Conservation (phyloP, 2,888 invertebrate species). For the Ctenicera cuprea region DNA sequence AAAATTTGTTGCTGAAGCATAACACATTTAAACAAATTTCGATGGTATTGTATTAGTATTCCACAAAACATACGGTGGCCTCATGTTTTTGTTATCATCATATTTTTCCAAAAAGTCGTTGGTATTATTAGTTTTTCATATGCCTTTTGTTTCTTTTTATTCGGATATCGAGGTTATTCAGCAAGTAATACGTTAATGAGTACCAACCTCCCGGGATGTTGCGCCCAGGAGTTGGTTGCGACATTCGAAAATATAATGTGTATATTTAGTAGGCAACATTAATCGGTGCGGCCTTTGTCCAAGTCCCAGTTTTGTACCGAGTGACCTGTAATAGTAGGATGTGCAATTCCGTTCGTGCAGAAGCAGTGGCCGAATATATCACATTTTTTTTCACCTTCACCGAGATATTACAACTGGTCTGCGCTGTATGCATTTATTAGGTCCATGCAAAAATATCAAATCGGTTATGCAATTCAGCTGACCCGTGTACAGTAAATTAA, state of each 20-base stretch:
- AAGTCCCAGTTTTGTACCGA: conserved; percentile 36
- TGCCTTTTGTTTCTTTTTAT: neutral
- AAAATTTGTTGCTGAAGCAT: too few species aligned
- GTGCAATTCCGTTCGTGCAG: conserved; percentile 28
- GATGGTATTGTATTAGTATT: too few species aligned
- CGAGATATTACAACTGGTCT: conserved; percentile 43
- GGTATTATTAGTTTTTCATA: too few species aligned
- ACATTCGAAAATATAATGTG: conserved; percentile 24
- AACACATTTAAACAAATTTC: too few species aligned
- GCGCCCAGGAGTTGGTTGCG: conserved; percentile 10
- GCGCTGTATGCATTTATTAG: conserved; percentile 33
- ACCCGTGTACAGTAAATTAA: conserved; percentile 54
- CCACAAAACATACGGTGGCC: too few species aligned
- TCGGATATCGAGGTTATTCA: conserved; percentile 26
- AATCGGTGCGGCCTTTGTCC: conserved; percentile 38
- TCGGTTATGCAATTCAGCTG: conserved; percentile 55
- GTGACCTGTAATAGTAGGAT: conserved; percentile 41
- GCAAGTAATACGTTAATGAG: conserved; percentile 35
- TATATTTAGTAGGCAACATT: conserved; percentile 34
- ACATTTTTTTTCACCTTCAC: conserved; percentile 50
- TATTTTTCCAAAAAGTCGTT: too few species aligned
- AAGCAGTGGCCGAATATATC: conserved; percentile 27
- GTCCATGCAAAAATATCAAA: conserved; percentile 59
- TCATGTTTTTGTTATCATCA: too few species aligned
- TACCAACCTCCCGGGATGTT: conserved; percentile 35